Conservation (phyloP, 2,797 vertebrate genomes). For the Amblyraja radiata region DNA sequence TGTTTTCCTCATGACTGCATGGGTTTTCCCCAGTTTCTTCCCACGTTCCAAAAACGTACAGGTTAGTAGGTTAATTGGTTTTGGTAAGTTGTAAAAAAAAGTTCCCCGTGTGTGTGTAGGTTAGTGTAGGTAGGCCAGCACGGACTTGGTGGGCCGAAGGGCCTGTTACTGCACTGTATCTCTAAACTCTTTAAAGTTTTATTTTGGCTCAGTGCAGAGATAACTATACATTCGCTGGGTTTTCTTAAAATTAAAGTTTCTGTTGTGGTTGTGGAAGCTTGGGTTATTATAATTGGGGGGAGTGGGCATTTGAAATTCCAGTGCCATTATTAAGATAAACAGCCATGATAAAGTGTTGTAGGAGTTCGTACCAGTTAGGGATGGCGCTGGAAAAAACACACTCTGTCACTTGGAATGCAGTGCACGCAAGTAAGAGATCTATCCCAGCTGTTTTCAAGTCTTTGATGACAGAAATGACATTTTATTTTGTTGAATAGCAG, state of each 20-base stretch:
- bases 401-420: background rate
- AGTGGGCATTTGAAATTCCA: background rate
- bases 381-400: slow-evolving; percentile 7
- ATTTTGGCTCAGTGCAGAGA: background rate
- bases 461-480: background rate
- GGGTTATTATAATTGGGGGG: background rate
- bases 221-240: background rate
- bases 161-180: too few species aligned
- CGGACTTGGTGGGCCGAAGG: too few species aligned
- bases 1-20: too few species aligned
- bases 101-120: too few species aligned
- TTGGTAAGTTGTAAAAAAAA: too few species aligned
- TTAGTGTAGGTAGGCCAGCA: too few species aligned
- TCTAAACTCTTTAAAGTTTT: background rate
- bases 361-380: slow-evolving; percentile 8
- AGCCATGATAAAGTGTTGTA: slow-evolving; percentile 15
- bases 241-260: background rate
- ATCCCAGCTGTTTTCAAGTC: slow-evolving; percentile 17
- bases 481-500: background rate
- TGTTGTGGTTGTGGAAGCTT: too few species aligned
- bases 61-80: too few species aligned
- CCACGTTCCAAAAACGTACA: too few species aligned
- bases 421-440: background rate
- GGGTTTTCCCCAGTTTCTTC: too few species aligned
- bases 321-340: slow-evolving; percentile 4